Percentiles rank a stretch among this genome's conserved stretches.
These are phyloP conservation scores for Cyrtorhinus lividipennis DNA, from an alignment of 1,140 invertebrate genomes.

Conservation along the genomic window DNA sequence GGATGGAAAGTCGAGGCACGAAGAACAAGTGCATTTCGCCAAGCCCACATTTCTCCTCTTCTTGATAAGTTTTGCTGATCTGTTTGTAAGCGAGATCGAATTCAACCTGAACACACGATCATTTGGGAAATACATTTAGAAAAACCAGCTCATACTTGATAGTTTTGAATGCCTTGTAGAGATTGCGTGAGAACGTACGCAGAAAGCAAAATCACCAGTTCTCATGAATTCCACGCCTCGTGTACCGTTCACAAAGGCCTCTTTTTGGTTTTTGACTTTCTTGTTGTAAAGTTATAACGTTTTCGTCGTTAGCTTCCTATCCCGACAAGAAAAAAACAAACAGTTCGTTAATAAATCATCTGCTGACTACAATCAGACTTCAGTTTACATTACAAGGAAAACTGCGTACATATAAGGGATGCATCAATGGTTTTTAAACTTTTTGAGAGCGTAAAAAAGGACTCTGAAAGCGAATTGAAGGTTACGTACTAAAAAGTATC, in stretches of 20 bases:
- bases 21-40: constrained; percentile 39
- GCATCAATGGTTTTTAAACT: neutral
- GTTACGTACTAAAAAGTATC: neutral
- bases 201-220: constrained; percentile 38
- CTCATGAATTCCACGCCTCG: constrained; percentile 37
- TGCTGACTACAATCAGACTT: neutral
- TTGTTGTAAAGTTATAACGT: constrained; percentile 40
- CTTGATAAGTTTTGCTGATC: constrained; percentile 39
- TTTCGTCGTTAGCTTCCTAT: constrained; percentile 41
- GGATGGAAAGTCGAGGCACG: constrained; percentile 35
- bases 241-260: constrained; percentile 34
- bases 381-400: neutral
- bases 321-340: too few species aligned
- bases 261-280: constrained; percentile 41
- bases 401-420: too few species aligned
- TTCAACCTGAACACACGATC: constrained; percentile 34
- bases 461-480: neutral
- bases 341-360: too few species aligned
- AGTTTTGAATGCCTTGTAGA: neutral
- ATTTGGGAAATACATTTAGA: too few species aligned
- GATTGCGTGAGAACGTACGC: constrained; percentile 26
- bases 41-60: constrained; percentile 42
- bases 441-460: neutral
- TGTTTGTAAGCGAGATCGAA: constrained; percentile 37
- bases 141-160: neutral